Evolutionary conservation across 2,113 vertebrate species (phyloP).

Genomic region (Hipposideros armiger): DNA sequence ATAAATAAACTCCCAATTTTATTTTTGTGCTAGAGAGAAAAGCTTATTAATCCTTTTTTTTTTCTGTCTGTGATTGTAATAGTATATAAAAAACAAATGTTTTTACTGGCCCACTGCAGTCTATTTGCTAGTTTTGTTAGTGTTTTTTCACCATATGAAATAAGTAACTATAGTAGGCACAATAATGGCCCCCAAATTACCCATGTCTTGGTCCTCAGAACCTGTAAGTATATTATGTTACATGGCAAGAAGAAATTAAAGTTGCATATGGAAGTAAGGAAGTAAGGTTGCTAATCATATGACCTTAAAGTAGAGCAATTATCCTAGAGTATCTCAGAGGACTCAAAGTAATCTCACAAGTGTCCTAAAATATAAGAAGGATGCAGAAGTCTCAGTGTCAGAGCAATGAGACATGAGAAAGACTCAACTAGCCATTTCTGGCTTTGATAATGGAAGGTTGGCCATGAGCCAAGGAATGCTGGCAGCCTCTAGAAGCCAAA

Average conservation of each 20-base stretch:
- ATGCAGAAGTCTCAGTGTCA: background rate
- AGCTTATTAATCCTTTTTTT: background rate
- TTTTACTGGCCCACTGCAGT: constrained; percentile 68
- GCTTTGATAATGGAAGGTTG: background rate
- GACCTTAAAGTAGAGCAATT: background rate
- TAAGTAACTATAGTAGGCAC: background rate
- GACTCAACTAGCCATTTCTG: background rate
- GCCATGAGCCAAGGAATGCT: background rate
- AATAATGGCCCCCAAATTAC: background rate
- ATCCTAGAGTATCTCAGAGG: background rate
- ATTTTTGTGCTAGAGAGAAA: background rate
- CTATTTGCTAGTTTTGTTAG: constrained; percentile 36
- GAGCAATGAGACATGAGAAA: background rate
- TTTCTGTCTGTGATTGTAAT: background rate
- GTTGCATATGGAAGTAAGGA: background rate
- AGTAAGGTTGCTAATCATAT: background rate
- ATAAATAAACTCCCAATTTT: background rate
- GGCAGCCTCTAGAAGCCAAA: background rate
- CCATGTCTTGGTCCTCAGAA: background rate
- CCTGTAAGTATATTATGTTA: background rate
- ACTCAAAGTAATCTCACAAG: background rate
- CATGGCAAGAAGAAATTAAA: background rate
- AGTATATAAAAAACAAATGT: constrained; percentile 50
- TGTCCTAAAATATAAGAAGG: background rate
- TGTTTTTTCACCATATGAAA: background rate